Percentiles rank a stretch among this genome's conserved stretches.
These are phyloP conservation scores for Schrankia costaestrigalis DNA, from an alignment of 2,888 invertebrate species.

Conservation along the genomic window DNA sequence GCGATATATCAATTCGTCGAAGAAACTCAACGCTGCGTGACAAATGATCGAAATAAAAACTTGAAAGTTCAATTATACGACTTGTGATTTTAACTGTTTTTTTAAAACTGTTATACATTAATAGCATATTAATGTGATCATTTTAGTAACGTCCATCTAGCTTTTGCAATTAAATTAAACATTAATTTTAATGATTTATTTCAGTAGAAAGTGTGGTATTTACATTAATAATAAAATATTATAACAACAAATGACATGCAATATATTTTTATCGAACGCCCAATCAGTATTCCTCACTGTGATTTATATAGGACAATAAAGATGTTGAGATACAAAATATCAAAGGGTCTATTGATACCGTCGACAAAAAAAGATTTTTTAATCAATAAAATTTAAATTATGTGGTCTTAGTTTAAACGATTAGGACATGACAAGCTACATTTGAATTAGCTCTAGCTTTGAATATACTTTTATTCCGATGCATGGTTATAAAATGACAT, in stretches of 20 bases:
- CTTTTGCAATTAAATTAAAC: background rate
- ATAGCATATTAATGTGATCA: too few species aligned
- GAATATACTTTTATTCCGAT: too few species aligned
- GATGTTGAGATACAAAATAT: constrained; percentile 51
- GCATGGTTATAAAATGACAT: too few species aligned
- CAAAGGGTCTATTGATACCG: constrained; percentile 32
- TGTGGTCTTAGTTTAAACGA: too few species aligned
- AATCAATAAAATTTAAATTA: background rate
- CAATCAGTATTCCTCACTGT: constrained; percentile 37
- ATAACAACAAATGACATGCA: constrained; percentile 28
- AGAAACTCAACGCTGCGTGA: too few species aligned
- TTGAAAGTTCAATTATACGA: too few species aligned
- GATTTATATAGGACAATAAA: constrained; percentile 53
- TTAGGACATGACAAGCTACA: too few species aligned
- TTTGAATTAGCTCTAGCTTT: too few species aligned
- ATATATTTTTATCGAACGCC: constrained; percentile 39
- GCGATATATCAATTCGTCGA: background rate
- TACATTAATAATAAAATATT: constrained; percentile 25
- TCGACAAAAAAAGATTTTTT: constrained; percentile 5
- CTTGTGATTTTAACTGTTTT: too few species aligned
- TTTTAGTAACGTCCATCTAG: too few species aligned
- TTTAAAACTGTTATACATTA: too few species aligned
- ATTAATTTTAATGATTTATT: constrained; percentile 11
- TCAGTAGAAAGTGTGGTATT: constrained; percentile 29
- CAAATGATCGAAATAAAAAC: too few species aligned